Evolutionary conservation across 2,113 vertebrate genomes (phyloP), one percentile per base, ranked within the genome.

Genomic region (Chionis minor): DNA sequence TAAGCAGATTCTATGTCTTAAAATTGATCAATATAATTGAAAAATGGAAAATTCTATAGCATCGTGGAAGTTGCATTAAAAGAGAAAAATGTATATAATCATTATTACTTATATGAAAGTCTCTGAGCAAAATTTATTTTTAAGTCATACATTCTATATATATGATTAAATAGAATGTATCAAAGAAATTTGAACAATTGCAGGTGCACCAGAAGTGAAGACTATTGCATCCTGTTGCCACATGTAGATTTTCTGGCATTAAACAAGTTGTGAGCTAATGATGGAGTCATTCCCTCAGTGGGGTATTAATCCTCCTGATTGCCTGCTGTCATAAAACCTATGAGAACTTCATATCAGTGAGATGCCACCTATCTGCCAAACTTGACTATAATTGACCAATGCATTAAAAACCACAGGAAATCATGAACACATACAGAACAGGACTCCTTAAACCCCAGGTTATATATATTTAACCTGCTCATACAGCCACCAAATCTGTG

Each of bases 181-280:
- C n/a, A 82, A 77, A 90, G 52, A 55, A 74, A 63, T 71, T 44
- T 72, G 17, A 94, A 40, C 22, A 20, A 33, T 71, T 74, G 81
- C 42, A 81, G 27, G n/a, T 91, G 44, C n/a, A 85, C 12, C 38
- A 94, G 69, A 84, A 88, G 67, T 59, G 9, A 95, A 78, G 78
- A 81, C 40, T 85, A 67, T 81, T 81, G 75, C 42, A 91, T 81
- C 45, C 32, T 2, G 3, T 92, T 61, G 52, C 83, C 61, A 44
- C 40, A 69, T 94, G 65, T 81, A 92, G 77, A 42, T 89, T 94
- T 96, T 92, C 61, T 97, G 96, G 89, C 96, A 81, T 63, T 51
- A 63, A 92, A 47, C 28, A 84, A 75, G 56, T 92, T 89, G 55
- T 96, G 92, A 96, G 73, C 73, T 94, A 84, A 92, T 45, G 24